phyloP scores from a whole-genome alignment of 2,113 vertebrate species.

The Xenopus laevis region DNA sequence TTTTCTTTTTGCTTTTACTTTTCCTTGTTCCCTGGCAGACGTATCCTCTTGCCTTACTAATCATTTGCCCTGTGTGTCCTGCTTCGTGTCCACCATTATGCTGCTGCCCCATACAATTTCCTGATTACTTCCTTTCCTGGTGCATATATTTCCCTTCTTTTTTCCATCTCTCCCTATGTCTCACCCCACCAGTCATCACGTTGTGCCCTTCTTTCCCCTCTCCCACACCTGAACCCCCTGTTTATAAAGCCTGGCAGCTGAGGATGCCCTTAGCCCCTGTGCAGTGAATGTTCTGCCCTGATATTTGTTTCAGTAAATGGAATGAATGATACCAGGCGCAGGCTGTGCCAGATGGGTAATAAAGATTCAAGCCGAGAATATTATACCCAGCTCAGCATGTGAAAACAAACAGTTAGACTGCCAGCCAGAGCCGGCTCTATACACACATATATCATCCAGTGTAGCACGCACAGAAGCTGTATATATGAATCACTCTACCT shows the following conservation, averaged over 20 bases:
- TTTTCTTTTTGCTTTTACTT: too few relatives aligned
- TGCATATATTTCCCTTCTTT: not conserved
- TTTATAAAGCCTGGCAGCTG: conserved; percentile 35
- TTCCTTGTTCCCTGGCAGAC: too few relatives aligned
- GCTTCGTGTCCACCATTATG: too few relatives aligned
- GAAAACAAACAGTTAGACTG: conserved; percentile 46
- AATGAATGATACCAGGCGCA: conserved; percentile 54
- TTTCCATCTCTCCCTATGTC: not conserved
- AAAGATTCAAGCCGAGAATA: conserved; percentile 61
- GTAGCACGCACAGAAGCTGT: not conserved
- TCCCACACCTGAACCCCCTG: not conserved
- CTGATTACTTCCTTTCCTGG: too few relatives aligned
- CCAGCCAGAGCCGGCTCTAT: conserved; percentile 39
- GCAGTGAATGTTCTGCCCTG: conserved; percentile 26
- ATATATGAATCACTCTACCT: conserved; percentile 19
- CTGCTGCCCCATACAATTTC: too few relatives aligned
- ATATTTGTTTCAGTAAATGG: conserved; percentile 58
- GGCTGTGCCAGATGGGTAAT: conserved; percentile 58
- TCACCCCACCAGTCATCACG: not conserved
- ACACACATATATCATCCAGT: conserved; percentile 43
- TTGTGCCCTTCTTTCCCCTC: not conserved
- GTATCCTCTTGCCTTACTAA: too few relatives aligned
- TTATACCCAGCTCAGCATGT: conserved; percentile 46
- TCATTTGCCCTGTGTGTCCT: too few relatives aligned
- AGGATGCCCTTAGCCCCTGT: conserved; percentile 29